Percentiles rank a stretch among this genome's conserved stretches.
Conservation (phyloP, 2,888 invertebrate species). For the Pegoplata infirma region DNA sequence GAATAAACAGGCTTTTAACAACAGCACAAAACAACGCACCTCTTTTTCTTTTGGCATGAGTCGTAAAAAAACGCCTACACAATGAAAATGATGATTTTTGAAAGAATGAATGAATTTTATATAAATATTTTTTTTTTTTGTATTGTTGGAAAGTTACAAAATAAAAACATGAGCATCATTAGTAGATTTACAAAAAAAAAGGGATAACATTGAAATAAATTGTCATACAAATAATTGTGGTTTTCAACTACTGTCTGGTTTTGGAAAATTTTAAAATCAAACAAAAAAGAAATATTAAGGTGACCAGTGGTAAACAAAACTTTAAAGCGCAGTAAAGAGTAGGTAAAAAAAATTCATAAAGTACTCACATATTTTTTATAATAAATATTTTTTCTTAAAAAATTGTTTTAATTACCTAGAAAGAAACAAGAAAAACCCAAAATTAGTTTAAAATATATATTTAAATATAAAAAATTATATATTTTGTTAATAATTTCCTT, state of each 20-base stretch:
- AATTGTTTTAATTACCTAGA: not conserved
- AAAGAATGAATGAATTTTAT: slow-evolving; percentile 57
- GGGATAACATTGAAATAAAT: slow-evolving; percentile 34
- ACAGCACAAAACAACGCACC: slow-evolving; percentile 61
- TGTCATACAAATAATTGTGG: slow-evolving; percentile 46
- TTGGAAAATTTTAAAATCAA: not conserved
- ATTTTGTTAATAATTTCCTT: not conserved
- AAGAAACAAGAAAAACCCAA: not conserved
- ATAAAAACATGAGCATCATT: slow-evolving; percentile 51
- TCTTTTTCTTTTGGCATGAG: slow-evolving; percentile 45
- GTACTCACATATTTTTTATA: not conserved
- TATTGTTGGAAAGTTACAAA: slow-evolving; percentile 8
- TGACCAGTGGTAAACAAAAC: slow-evolving; percentile 3
- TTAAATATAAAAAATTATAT: not conserved
- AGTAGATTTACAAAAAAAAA: slow-evolving; percentile 37
- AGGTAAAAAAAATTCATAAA: too few relatives aligned
- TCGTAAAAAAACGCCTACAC: slow-evolving; percentile 47
- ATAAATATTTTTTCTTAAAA: not conserved
- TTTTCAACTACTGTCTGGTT: slow-evolving; percentile 47
- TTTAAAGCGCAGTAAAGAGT: too few relatives aligned
- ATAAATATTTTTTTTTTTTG: not conserved
- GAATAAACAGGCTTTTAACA: slow-evolving; percentile 54
- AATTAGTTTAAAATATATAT: not conserved
- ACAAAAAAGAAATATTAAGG: slow-evolving; percentile 13
- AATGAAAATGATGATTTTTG: slow-evolving; percentile 45